Evolutionary conservation across 2,888 invertebrate species (phyloP), one percentile per base, ranked within the genome.

Genomic region (Conistra vaccinii): DNA sequence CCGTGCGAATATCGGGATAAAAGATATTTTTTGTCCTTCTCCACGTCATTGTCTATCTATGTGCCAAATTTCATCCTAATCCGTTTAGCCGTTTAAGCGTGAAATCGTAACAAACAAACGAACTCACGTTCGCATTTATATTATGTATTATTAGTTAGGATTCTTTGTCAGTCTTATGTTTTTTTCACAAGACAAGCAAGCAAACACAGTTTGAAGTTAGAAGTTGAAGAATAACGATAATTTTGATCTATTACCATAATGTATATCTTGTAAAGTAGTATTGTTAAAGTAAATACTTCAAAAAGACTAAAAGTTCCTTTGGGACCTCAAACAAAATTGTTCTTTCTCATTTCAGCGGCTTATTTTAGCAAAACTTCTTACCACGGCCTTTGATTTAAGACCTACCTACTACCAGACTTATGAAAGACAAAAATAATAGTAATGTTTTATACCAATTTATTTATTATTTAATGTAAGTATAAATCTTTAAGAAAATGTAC

Each of bases 261-360:
- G 0, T 65, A 35, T 57, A 35, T n/a, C 14, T 48, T 57, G 14
- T 57, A 42, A 77, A 68, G 17, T 48, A 48, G 45, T 48, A 20
- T 66, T 57, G 7, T 57, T 57, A n/a, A 57, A 48, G n/a, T 57
- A 68, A 77, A 75, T 6, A 42, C 78, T 69, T 32, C 23, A 12
- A 51, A n/a, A 48, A 32, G 5, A 48, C 32, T 48, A 32, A 69
- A 48, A 51, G 29, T 58, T 58, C 26, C 69, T 39, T n/a, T 9
- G 57, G 39, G 68, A 77, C 32, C 5, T 29, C 10, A 14, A 77
- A 32, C 7, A 57, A 77, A 76, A 68, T 77, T 39, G 39, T 67
- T 32, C 2, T 67, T 17, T 57, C 48, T 32, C 3, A 58, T 75
- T 75, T 29, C n/a, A 62, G 23, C 29, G 42, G 57, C 32, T 77